Evolutionary conservation across 2,113 vertebrate genomes (phyloP).

Genomic region (Hucho hucho): DNA sequence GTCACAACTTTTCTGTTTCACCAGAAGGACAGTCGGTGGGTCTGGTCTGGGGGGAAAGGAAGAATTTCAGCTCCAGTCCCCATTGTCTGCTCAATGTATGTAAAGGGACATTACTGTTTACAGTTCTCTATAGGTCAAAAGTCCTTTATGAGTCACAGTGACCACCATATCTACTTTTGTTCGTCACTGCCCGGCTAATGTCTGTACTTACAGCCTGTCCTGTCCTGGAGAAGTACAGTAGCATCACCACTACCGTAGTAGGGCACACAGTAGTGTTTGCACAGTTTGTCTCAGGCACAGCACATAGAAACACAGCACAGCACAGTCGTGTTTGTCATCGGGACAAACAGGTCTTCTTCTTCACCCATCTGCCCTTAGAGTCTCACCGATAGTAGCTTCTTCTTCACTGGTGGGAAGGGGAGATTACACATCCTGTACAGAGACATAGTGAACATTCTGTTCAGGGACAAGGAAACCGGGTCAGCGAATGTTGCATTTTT

Average conservation of each 20-base stretch:
- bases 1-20: conserved; percentile 13
- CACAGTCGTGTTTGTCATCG: neutral
- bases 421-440: neutral
- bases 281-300: conserved; percentile 73
- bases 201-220: conserved; percentile 35
- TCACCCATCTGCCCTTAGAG: conserved; percentile 21
- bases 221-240: neutral
- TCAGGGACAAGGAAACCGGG: conserved; percentile 1
- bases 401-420: conserved; percentile 37
- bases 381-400: conserved; percentile 57
- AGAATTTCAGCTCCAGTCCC: neutral
- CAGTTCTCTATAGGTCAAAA: conserved; percentile 34
- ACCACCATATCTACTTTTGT: conserved; percentile 31
- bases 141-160: conserved; percentile 21
- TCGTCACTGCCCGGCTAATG: conserved; percentile 65
- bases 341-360: neutral
- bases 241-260: neutral
- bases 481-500: conserved; percentile 13
- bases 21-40: neutral
- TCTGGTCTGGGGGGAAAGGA: neutral
- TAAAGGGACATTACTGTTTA: conserved; percentile 56
- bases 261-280: conserved; percentile 61
- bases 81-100: conserved; percentile 42
- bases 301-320: conserved; percentile 48
- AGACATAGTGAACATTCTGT: neutral